Evolutionary conservation across 2,797 vertebrate genomes (phyloP).

Genomic region (Chaetodon trifasciatus): DNA sequence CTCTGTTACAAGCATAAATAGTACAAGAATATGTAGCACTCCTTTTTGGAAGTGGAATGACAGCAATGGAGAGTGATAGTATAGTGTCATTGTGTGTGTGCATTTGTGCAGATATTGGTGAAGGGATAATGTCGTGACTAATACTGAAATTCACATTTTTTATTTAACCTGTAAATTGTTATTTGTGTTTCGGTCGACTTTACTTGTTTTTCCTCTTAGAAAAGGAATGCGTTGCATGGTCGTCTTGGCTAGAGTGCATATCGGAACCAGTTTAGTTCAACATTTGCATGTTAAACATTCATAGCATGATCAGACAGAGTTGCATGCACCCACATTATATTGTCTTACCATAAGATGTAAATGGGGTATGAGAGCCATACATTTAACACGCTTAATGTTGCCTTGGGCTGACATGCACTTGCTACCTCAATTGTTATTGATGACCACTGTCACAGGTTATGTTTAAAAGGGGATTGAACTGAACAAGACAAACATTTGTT

Average conservation of each 20-base stretch:
- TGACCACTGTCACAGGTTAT: conserved; percentile 23
- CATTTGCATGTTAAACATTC: conserved; percentile 32
- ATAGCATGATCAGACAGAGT: conserved; percentile 35
- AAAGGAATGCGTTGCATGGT: background rate
- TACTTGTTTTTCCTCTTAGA: conserved; percentile 11
- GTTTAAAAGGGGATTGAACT: conserved; percentile 7
- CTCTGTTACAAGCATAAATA: background rate
- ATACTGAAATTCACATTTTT: conserved; percentile 5
- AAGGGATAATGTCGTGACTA: conserved; percentile 4
- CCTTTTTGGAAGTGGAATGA: background rate
- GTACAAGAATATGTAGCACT: background rate
- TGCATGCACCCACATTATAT: conserved; percentile 26
- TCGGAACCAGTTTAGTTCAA: background rate
- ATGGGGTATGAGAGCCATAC: conserved; percentile 28
- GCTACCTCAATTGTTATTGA: conserved; percentile 31
- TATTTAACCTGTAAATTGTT: conserved; percentile 18
- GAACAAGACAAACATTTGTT: background rate
- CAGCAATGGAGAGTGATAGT: background rate
- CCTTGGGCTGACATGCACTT: conserved; percentile 2
- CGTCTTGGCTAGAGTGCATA: conserved; percentile 17
- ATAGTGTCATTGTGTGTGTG: background rate
- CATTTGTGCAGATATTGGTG: background rate
- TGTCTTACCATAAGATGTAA: conserved; percentile 48
- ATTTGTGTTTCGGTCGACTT: background rate
- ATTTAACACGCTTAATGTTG: conserved; percentile 39